Evolutionary conservation across 1,140 invertebrate species (phyloP).

Genomic region (Physella acuta): DNA sequence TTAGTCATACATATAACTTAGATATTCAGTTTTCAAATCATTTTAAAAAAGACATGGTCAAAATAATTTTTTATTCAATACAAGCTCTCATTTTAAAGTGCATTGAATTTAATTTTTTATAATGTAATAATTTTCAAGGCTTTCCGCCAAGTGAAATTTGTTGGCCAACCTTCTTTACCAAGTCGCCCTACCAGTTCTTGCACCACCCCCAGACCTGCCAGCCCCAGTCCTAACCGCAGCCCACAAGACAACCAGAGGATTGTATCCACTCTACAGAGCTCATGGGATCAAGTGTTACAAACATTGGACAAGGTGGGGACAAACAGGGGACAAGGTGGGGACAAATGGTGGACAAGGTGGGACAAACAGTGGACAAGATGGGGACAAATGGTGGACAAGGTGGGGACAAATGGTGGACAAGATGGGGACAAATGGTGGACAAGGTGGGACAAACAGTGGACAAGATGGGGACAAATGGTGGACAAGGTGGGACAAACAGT

Average conservation of each 20-base stretch:
- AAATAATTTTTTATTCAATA: not conserved
- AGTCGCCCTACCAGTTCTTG: constrained; percentile 40
- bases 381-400: too few species aligned
- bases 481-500: too few species aligned
- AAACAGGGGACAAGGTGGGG: too few species aligned
- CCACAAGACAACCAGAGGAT: constrained; percentile 17
- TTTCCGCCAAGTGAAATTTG: constrained; percentile 48
- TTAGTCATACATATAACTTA: not conserved
- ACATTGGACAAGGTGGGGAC: constrained; percentile 45
- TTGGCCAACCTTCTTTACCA: constrained; percentile 44
- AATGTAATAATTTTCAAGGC: constrained; percentile 32
- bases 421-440: too few species aligned
- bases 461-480: too few species aligned
- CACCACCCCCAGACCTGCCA: constrained; percentile 28
- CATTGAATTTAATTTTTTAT: not conserved
- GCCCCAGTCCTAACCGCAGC: constrained; percentile 1
- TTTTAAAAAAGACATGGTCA: not conserved
- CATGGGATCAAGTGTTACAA: constrained; percentile 42
- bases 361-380: too few species aligned
- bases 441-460: too few species aligned
- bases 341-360: too few species aligned
- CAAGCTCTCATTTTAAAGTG: not conserved
- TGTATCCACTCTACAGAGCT: constrained; percentile 30
- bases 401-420: too few species aligned
- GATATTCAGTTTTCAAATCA: not conserved